Conservation (phyloP, 2,888 invertebrate genomes). For the Lagria hirta region DNA sequence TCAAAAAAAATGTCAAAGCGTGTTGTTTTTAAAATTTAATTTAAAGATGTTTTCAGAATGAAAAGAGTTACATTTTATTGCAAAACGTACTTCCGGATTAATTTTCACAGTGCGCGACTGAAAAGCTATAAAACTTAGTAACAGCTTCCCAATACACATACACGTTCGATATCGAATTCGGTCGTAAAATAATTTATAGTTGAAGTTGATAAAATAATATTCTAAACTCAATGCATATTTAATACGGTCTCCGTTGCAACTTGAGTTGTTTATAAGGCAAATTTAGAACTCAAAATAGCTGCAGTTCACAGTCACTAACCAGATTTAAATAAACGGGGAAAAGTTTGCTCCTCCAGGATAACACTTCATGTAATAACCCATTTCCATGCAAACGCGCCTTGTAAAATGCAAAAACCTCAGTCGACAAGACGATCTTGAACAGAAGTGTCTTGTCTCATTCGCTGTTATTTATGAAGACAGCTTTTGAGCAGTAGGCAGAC, state of each 20-base stretch:
- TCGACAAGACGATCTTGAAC: conserved; percentile 40
- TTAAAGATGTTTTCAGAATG: too few relatives aligned
- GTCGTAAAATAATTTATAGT: too few relatives aligned
- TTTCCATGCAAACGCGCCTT: conserved; percentile 61
- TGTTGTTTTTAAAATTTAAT: too few relatives aligned
- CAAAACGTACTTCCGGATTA: too few relatives aligned
- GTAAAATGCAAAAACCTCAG: conserved; percentile 51
- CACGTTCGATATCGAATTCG: too few relatives aligned
- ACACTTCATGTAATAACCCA: conserved; percentile 56
- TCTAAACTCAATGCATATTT: conserved; percentile 25
- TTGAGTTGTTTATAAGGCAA: conserved; percentile 21
- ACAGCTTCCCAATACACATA: too few relatives aligned
- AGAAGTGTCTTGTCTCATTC: conserved; percentile 46
- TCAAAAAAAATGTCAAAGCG: too few relatives aligned
- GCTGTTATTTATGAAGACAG: conserved; percentile 42
- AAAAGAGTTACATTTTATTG: too few relatives aligned
- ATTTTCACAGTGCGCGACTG: too few relatives aligned
- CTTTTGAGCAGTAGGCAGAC: too few relatives aligned
- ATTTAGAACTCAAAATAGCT: conserved; percentile 19
- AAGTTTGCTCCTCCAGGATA: conserved; percentile 39
- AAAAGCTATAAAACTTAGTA: too few relatives aligned
- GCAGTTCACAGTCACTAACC: conserved; percentile 40
- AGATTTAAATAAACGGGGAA: conserved; percentile 38
- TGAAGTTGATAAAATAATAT: too few relatives aligned
- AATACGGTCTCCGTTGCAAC: conserved; percentile 14